Evolutionary conservation across 2,113 vertebrate genomes (phyloP).

Genomic region (Microtus montanus): DNA sequence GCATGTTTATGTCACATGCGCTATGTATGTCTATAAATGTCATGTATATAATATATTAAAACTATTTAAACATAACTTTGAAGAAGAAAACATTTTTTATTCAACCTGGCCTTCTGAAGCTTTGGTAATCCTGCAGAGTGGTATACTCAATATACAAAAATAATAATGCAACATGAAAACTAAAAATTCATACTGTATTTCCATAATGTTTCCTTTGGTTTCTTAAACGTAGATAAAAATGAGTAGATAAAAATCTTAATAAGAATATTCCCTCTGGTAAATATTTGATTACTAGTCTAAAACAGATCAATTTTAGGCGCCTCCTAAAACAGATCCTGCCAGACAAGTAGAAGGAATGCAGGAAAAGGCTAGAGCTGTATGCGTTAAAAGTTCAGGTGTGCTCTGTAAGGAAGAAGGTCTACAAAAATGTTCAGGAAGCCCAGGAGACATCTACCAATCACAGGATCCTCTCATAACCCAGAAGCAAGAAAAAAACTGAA

Average conservation of each 20-base stretch:
- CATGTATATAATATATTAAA: neutral
- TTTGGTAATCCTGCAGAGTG: neutral
- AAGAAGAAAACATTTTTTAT: conserved; percentile 1
- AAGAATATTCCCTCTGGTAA: conserved; percentile 18
- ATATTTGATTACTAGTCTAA: neutral
- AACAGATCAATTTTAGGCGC: neutral
- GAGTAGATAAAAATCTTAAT: neutral
- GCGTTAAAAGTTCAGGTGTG: neutral
- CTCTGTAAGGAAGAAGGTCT: neutral
- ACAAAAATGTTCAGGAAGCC: neutral
- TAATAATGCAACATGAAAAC: neutral
- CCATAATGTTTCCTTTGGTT: neutral
- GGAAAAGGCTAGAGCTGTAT: neutral
- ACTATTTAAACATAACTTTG: neutral
- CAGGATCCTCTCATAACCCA: neutral
- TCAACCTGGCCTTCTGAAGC: neutral
- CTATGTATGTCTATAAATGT: neutral
- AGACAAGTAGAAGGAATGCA: neutral
- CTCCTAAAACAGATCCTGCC: neutral
- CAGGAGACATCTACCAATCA: neutral
- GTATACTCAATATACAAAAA: neutral
- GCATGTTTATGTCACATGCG: neutral
- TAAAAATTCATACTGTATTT: conserved; percentile 6
- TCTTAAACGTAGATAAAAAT: conserved; percentile 35
- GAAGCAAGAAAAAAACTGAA: neutral